Evolutionary conservation across 2,113 vertebrate genomes (phyloP), one percentile per base, ranked within the genome.

Genomic region (Mormoops blainvillei): DNA sequence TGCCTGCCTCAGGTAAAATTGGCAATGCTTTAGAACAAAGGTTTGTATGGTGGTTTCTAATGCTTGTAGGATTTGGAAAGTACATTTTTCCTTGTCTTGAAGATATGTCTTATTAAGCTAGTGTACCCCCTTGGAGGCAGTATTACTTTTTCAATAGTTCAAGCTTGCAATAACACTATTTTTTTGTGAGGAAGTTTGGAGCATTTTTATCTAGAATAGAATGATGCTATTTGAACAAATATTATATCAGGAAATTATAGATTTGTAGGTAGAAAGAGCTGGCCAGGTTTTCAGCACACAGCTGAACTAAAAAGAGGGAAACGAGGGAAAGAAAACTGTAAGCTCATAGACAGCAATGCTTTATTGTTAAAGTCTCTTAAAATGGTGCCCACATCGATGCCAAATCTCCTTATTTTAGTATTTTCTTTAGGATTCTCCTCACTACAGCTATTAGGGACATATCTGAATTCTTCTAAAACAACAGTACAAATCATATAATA

Each of bases 61-160:
- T 85, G 81, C 97, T 96, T 92, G 94, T 97, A 98, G 98, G 98
- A 98, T 98, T 98, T 98, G 96, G 97, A 98, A 98, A 98, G 97
- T 97, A 97, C 98, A 98, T 98, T 98, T 98, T 98, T 98, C 90
- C 96, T 96, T 98, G 97, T 98, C 98, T 98, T 78, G 92, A 96
- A 98, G 97, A 98, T 97, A 96, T 98, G 97, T 97, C 98, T 98
- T 98, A 98, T 98, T 98, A 98, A 98, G 98, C 98, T 97, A 95
- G 97, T 97, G 15, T 97, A 97, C 96, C 90, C 97, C 96, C 93
- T 98, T 97, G 97, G 95, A 98, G 95, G 96, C 97, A 98, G 94
- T 98, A 98, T 98, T 97, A 97, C 80, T 5, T 84, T 98, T 94
- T 97, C 96, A 97, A 97, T 97, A 95, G 89, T 98, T 98, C 97